Conservation (phyloP, 2,888 invertebrate species). For the Argyresthia albistria region DNA sequence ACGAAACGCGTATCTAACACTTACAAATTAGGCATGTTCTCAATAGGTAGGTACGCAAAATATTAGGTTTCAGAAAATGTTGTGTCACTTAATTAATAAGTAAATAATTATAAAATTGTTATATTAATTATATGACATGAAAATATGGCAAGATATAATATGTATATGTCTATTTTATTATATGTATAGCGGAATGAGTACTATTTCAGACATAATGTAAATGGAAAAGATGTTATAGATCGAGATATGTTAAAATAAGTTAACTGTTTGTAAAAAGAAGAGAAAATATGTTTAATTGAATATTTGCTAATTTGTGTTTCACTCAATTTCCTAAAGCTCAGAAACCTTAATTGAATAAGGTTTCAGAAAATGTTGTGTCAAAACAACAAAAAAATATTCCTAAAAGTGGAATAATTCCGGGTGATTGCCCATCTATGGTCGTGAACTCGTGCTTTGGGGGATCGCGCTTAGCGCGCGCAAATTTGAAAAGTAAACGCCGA, state of each 20-base stretch:
- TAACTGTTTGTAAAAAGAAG: conserved; percentile 71
- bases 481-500: too few relatives aligned
- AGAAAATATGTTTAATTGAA: conserved; percentile 69
- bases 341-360: too few relatives aligned
- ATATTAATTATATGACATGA: conserved; percentile 56
- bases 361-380: too few relatives aligned
- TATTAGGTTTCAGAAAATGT: conserved; percentile 48
- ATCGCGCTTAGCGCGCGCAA: too few relatives aligned
- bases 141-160: conserved; percentile 56
- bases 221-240: conserved; percentile 63
- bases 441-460: too few relatives aligned
- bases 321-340: background rate
- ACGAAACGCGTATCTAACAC: too few relatives aligned
- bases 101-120: conserved; percentile 53
- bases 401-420: too few relatives aligned
- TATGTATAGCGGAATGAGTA: conserved; percentile 67
- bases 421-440: too few relatives aligned
- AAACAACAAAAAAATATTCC: too few relatives aligned
- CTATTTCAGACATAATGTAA: conserved; percentile 64
- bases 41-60: background rate
- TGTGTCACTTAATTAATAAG: conserved; percentile 64
- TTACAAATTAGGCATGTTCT: too few relatives aligned
- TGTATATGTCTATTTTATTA: conserved; percentile 70
- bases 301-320: conserved; percentile 44
- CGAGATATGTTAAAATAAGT: conserved; percentile 67